phyloP scores from a whole-genome alignment of 2,888 invertebrate species.

The Magallana nippona region DNA sequence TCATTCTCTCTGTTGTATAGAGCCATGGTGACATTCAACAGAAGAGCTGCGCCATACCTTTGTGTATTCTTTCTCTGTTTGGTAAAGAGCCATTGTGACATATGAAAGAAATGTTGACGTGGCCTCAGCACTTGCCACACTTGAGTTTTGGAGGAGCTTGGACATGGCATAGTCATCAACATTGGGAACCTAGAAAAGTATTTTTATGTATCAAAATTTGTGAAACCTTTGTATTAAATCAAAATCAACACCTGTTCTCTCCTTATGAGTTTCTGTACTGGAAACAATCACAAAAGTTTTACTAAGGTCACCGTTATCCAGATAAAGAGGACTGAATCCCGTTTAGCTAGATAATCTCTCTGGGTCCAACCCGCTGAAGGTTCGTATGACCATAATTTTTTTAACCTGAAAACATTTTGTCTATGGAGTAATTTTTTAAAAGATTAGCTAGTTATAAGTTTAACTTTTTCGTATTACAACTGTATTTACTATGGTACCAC shows the following conservation, averaged over 20 bases:
- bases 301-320: too few relatives aligned
- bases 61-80: not conserved
- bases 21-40: not conserved
- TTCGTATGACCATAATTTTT: too few relatives aligned
- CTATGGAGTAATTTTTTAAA: too few relatives aligned
- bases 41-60: not conserved
- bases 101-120: not conserved
- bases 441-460: too few relatives aligned
- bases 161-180: not conserved
- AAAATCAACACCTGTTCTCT: not conserved
- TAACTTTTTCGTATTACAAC: too few relatives aligned
- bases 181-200: conserved; percentile 9
- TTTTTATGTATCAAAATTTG: not conserved
- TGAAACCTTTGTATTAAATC: not conserved
- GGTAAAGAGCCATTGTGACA: not conserved
- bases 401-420: too few relatives aligned
- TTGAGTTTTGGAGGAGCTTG: conserved; percentile 15
- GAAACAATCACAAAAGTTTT: too few relatives aligned
- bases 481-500: too few relatives aligned
- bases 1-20: not conserved
- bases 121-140: conserved; percentile 2
- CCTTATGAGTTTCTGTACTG: too few relatives aligned
- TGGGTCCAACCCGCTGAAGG: too few relatives aligned
- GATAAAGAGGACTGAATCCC: too few relatives aligned
- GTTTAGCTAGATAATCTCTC: too few relatives aligned